Base-by-base conservation (phyloP, 23 tunicate species). In the Styela plicata region DNA sequence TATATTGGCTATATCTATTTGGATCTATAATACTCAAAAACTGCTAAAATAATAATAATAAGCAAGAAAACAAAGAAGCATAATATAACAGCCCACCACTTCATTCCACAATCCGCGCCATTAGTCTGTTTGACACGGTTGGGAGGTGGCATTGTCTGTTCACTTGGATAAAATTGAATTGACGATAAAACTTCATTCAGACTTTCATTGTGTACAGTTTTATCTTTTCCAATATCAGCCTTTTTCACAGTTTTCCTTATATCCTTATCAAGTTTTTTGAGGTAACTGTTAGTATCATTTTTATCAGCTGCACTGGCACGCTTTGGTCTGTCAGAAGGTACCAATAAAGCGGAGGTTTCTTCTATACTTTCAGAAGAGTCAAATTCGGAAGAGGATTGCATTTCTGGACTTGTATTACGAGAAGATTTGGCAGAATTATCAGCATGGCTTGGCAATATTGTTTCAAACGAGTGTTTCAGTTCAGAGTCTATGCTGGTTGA, bases 161-260 rank as follows among this genome's bases (percentile, higher is more conserved):
- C 81, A 23, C 88, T 64, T 13, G 98, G 98, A 28, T 85, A 80
- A 77, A 84, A 93, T 13, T 91, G 94, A 19, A 88, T 80, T 24
- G 98, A 88, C 2, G 98, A 93, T 7, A 93, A 87, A 2, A 93
- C 98, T 74, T 93, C 98, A 32, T 93, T 81, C 24, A 93, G 74
- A 69, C 71, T 77, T 70, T 93, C 90, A 69, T 91, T 91, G 31
- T 69, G 36, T 0, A 18, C 24, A 7, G 64, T 24, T 24, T 23
- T 36, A 57, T 91, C 97, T 33, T 36, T 28, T n/a, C 52, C 61
- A 22, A 91, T 52, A 53, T 91, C 97, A 63, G 69, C 88, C 36
- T 82, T 86, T 74, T 78, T 84, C 22, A 91, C 85, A 36, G 97
- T 91, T 83, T 86, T 91, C 24, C 97, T 84, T 29, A 91, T 91